Base-by-base conservation (phyloP, 2,888 invertebrate genomes). In the Koerneria pararmatus region DNA sequence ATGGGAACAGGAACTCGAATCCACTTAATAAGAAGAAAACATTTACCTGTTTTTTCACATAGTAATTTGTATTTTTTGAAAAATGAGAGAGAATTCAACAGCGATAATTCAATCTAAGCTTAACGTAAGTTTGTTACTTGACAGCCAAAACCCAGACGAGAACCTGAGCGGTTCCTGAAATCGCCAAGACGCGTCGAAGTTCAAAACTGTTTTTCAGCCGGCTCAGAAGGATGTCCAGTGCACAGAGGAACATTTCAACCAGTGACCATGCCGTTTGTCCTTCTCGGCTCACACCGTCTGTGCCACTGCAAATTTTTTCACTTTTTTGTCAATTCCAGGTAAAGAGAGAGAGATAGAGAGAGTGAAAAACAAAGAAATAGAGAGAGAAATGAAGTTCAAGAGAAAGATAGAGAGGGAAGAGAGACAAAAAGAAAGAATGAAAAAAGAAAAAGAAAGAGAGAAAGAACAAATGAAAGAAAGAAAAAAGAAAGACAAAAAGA, bases 151-250 rank as follows among this genome's bases (percentile, higher is more conserved):
- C n/a, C n/a, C n/a, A n/a, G n/a, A n/a, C n/a, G n/a, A n/a, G 49
- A 86, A 93, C 93, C 89, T 93, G 95, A 2, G 91, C 95, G 71
- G 91, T 90, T 0, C 95, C 95, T 19, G 93, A 92, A 67, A 97
- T 86, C 0, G 91, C 91, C 0, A 87, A 88, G n/a, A 97, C 89
- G 71, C 88, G 88, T 27, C 89, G 88, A 80, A 95, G 91, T 84
- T 92, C 91, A 0, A 91, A 89, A 2, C 91, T 88, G 37, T 91
- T 88, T 8, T 32, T 48, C 8, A 76, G 58, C 69, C 90, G 88
- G 83, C 92, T 91, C 85, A 97, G 87, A 2, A 93, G 88, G 86
- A 94, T 89, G 83, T 97, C 95, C 54, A 95, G 84, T 0, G 95
- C 93, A 86, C 94, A 93, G 6, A 97, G 90, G 95, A 95, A 97